Base-by-base conservation (phyloP, 2,888 invertebrate genomes). In the Eristalis pertinax region DNA sequence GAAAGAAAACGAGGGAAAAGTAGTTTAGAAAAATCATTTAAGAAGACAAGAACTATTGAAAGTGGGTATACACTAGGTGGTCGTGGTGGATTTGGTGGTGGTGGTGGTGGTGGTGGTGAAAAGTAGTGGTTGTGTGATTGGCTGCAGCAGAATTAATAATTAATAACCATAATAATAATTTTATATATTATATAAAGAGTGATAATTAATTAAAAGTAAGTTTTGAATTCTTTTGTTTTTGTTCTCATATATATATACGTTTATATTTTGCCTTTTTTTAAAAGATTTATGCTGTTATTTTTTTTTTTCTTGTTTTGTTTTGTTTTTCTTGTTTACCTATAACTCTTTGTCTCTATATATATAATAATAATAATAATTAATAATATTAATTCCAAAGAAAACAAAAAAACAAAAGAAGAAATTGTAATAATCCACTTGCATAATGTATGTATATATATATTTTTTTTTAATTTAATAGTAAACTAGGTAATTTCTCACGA, bases 331-430 rank as follows among this genome's bases (percentile, higher is more conserved):
- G 32, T 67, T 82, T 80, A 76, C 73, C 88, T 81, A 80, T 85
- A 85, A 67, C 69, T 73, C 58, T 76, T 73, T 70, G 32, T 81
- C 68, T 84, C 81, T 86, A 74, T 88, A 68, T 82, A 81, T 76
- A 82, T 77, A 85, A 81, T 84, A 83, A 87, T 87, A 87, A 84
- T 84, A 88, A 82, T 84, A 80, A 84, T 80, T 72, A 88, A 84
- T 84, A 84, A 82, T 85, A 81, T 85, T 85, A 85, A 78, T 83
- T 86, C 43, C 38, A 83, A 86, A 75, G 78, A 79, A 83, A 85
- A 85, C 84, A 85, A 81, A 81, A 76, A 41, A 86, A 73, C 69
- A 84, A 81, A 75, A 63, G 79, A 82, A 60, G 74, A 70, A 82
- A 56, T 67, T 72, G 67, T 83, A 83, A 79, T 83, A 86, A 83